A percentile compares a stretch with the other conserved stretches of the same genome.
phyloP scores from a whole-genome alignment of 1,140 invertebrate genomes.

The Pseudomyrmex pallidus region DNA sequence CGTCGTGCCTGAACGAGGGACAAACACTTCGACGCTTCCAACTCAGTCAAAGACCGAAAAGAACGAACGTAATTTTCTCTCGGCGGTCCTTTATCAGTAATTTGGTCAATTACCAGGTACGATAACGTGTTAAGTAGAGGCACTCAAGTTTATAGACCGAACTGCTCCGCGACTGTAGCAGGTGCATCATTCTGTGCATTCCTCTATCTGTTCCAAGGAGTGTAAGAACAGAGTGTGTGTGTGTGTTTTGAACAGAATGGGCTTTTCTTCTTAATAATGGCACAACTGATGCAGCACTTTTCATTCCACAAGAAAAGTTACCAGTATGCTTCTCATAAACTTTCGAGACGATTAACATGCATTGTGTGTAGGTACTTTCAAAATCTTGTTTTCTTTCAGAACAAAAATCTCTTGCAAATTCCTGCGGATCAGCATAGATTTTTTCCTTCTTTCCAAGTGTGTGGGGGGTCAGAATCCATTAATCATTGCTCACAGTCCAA shows the following conservation, averaged over 20 bases:
- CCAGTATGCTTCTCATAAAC: not conserved
- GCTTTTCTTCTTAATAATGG: conserved; percentile 30
- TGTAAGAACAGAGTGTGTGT: not conserved
- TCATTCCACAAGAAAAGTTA: not conserved
- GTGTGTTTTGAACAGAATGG: not conserved
- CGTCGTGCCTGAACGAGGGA: conserved; percentile 41
- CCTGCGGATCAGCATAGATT: too few relatives aligned
- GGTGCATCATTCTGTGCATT: conserved; percentile 43
- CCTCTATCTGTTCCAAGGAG: conserved; percentile 55
- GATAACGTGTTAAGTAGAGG: conserved; percentile 71
- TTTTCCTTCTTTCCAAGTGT: not conserved
- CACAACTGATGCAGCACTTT: not conserved
- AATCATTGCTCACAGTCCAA: not conserved
- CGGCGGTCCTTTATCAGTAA: conserved; percentile 68
- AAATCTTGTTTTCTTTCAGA: not conserved
- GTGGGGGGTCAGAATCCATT: not conserved
- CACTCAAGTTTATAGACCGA: conserved; percentile 51
- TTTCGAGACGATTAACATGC: not conserved
- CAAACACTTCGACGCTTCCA: conserved; percentile 41
- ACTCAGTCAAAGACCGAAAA: conserved; percentile 20
- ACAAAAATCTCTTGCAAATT: too few relatives aligned
- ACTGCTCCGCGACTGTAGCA: conserved; percentile 23
- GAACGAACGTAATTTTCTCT: conserved; percentile 57
- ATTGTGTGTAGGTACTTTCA: not conserved
- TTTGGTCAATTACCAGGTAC: conserved; percentile 70